Percentiles rank a stretch among this genome's conserved stretches.
These are phyloP conservation scores for Aethes cnicana DNA, from an alignment of 2,888 invertebrate genomes.

Conservation along the genomic window DNA sequence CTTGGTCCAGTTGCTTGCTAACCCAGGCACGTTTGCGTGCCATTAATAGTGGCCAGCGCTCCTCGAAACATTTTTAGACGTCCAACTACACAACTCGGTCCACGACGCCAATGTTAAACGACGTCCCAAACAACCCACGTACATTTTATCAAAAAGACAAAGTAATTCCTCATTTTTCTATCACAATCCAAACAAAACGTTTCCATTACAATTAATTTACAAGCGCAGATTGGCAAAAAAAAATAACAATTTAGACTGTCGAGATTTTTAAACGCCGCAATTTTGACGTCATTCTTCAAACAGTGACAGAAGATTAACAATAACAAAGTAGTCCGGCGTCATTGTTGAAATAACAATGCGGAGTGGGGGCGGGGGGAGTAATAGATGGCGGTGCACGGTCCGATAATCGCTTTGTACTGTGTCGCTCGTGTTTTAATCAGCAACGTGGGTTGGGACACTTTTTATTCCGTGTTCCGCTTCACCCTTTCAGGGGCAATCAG, in stretches of 20 bases:
- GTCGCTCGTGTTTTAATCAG: conserved; percentile 70
- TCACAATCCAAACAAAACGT: conserved; percentile 22
- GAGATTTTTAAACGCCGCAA: conserved; percentile 24
- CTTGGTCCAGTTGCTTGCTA: too few species aligned
- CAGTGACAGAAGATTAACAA: conserved; percentile 48
- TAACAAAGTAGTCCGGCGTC: conserved; percentile 52
- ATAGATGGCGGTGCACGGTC: conserved; percentile 62
- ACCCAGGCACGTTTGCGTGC: too few species aligned
- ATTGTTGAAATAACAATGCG: conserved; percentile 38
- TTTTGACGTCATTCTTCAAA: conserved; percentile 17
- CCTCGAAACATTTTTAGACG: too few species aligned
- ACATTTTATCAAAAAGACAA: too few species aligned
- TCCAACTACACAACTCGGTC: too few species aligned
- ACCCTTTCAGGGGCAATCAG: conserved; percentile 73
- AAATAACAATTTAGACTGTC: conserved; percentile 23
- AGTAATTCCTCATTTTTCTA: conserved; percentile 5
- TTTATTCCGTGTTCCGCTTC: conserved; percentile 60
- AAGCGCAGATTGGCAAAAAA: conserved; percentile 22
- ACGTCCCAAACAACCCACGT: too few species aligned
- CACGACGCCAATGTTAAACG: too few species aligned
- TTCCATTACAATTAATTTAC: conserved; percentile 25
- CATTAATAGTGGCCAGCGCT: too few species aligned
- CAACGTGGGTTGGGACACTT: conserved; percentile 45
- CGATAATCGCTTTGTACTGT: conserved; percentile 73
- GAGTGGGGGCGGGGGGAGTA: conserved; percentile 43